A percentile compares a stretch with the other conserved stretches of the same genome.
phyloP scores from a whole-genome alignment of 2,888 invertebrate species.

The Baccha elongata region DNA sequence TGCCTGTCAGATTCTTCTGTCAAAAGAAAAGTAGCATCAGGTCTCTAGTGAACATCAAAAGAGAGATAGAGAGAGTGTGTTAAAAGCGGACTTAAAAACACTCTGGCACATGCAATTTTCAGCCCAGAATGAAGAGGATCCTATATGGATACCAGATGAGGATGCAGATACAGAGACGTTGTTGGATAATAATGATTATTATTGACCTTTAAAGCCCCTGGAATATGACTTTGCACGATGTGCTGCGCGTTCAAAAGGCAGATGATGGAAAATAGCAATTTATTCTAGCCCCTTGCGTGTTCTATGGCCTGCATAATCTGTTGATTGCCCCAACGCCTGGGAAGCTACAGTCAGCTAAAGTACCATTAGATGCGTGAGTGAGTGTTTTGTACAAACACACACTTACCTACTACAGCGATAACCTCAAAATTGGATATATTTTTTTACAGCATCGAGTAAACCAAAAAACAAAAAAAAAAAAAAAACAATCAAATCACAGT shows the following conservation, averaged over 20 bases:
- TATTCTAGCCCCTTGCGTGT: slow-evolving; percentile 68
- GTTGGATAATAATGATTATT: slow-evolving; percentile 69
- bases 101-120: slow-evolving; percentile 43
- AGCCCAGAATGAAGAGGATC: slow-evolving; percentile 37
- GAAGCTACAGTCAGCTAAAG: slow-evolving; percentile 17
- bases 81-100: not conserved
- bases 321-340: slow-evolving; percentile 61
- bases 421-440: slow-evolving; percentile 64
- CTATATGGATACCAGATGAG: slow-evolving; percentile 63
- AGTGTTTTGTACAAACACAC: slow-evolving; percentile 43
- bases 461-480: slow-evolving; percentile 8
- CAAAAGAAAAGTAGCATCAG: slow-evolving; percentile 55
- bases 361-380: slow-evolving; percentile 69
- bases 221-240: slow-evolving; percentile 54
- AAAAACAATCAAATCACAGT: slow-evolving; percentile 64
- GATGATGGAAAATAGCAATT: slow-evolving; percentile 66
- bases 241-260: slow-evolving; percentile 37
- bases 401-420: slow-evolving; percentile 14
- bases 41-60: slow-evolving; percentile 19
- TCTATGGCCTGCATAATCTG: slow-evolving; percentile 47
- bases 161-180: slow-evolving; percentile 55
- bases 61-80: slow-evolving; percentile 2
- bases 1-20: slow-evolving; percentile 43
- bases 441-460: slow-evolving; percentile 28
- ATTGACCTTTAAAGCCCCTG: slow-evolving; percentile 64